Base-by-base conservation (phyloP, 2,888 invertebrate species). In the Ceraclea dissimilis region DNA sequence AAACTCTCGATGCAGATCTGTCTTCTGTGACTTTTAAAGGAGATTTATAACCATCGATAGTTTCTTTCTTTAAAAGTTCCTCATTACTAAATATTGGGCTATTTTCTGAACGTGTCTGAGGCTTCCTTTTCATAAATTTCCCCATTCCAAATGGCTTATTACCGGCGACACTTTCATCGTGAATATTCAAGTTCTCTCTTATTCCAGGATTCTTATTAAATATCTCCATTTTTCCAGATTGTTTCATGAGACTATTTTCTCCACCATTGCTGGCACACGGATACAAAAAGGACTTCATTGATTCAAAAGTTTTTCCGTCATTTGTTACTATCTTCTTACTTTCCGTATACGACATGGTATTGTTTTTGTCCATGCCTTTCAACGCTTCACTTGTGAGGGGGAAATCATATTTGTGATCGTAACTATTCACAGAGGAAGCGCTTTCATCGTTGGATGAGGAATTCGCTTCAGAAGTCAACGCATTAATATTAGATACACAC, bases 151-250 rank as follows among this genome's bases (percentile, higher is more conserved):
- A 61, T 5, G 34, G 22, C 34, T 58, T 58, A 21, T 22, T 52
- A 6, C 16, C 22, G n/a, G 5, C 11, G 1, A n/a, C 22, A 1
- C 8, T 2, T 11, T 22, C 43, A 34, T 75, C 70, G 2, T 73
- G 74, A 0, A 74, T 68, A 63, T 76, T 74, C 44, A 78, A 66
- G 66, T 76, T 75, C 61, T 76, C 72, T 64, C 69, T 67, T 2
- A 76, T 67, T 33, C 67, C 66, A 63, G 69, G 70, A 60, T 76
- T 69, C 20, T 75, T 67, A 60, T 75, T 75, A 60, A 77, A 77
- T 54, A 71, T 73, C 1, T 76, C 71, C 77, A 76, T 78, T 74
- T 75, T 75, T 1, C 69, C 70, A 1, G 74, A 72, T 64, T 77
- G 77, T 54, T 71, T 69, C 47, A 69, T 70, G 52, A 77, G 66